These are phyloP conservation scores for Drosophila fuyamai DNA, from an alignment of 1,140 invertebrate species.

Conservation along the genomic window DNA sequence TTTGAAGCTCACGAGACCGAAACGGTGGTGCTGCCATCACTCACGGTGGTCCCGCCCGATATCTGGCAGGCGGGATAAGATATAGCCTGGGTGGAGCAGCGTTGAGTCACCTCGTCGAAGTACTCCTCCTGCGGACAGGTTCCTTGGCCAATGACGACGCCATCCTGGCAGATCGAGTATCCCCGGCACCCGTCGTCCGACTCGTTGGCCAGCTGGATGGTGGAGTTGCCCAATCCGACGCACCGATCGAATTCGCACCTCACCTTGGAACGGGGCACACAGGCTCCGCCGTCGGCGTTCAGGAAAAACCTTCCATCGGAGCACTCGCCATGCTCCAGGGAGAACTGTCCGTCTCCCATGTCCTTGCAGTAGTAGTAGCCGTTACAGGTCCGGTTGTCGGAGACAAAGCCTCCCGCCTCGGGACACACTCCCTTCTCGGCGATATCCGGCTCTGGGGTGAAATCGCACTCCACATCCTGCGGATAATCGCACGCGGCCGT, in stretches of 20 bases:
- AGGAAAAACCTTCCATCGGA: conserved; percentile 59
- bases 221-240: conserved; percentile 54
- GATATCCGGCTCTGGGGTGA: conserved; percentile 18
- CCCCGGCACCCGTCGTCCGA: conserved; percentile 67
- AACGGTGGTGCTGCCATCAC: conserved; percentile 11
- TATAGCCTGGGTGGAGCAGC: conserved; percentile 56
- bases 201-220: conserved; percentile 70
- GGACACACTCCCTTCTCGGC: conserved; percentile 41
- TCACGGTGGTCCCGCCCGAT: conserved; percentile 32
- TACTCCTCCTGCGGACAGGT: conserved; percentile 66
- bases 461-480: conserved; percentile 55
- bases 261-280: conserved; percentile 60
- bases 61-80: conserved; percentile 61
- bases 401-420: conserved; percentile 54
- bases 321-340: conserved; percentile 61
- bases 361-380: conserved; percentile 70
- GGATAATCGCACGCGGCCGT: conserved; percentile 64
- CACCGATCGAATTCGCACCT: conserved; percentile 67
- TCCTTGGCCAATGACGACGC: conserved; percentile 56
- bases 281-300: conserved; percentile 50
- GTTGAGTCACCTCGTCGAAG: conserved; percentile 70
- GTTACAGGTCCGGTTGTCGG: conserved; percentile 64
- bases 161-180: conserved; percentile 68
- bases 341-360: conserved; percentile 30
- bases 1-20: conserved; percentile 23